Conservation (phyloP, 1,140 invertebrate genomes). For the Achatina immaculata region DNA sequence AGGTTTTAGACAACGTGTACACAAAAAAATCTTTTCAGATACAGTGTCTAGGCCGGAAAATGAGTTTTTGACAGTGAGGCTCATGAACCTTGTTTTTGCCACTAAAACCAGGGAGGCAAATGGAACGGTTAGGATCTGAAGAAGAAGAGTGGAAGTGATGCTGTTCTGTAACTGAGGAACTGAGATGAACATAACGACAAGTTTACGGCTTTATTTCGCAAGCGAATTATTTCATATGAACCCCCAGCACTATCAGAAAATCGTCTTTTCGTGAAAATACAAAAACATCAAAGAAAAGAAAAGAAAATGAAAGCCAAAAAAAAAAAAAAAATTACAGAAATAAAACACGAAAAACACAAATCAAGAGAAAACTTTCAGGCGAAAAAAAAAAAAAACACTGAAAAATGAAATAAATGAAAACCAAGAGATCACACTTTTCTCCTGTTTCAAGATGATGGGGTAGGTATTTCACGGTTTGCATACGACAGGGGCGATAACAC, state of each 20-base stretch:
- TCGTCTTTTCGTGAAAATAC: no score
- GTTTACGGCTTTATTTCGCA: background rate
- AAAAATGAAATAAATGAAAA: background rate
- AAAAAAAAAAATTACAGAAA: background rate
- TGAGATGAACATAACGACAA: background rate
- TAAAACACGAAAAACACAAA: background rate
- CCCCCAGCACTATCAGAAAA: no score
- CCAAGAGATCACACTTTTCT: slow-evolving; percentile 1
- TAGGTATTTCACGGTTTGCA: slow-evolving; percentile 26
- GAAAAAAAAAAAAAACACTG: background rate
- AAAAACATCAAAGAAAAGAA: no score
- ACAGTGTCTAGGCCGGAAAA: background rate
- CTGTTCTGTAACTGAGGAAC: background rate
- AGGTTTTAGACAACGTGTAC: background rate
- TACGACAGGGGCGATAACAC: slow-evolving; percentile 7
- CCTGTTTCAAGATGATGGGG: background rate
- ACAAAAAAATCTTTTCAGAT: background rate
- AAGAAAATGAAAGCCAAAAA: no score
- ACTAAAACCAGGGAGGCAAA: background rate
- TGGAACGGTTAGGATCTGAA: background rate
- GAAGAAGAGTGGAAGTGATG: background rate
- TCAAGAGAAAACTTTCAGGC: background rate
- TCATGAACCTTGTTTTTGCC: background rate
- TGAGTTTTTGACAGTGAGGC: background rate
- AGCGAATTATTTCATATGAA: no score